These are phyloP conservation scores for Gonocerus acuteangulatus DNA, from an alignment of 2,888 invertebrate species.

Conservation along the genomic window DNA sequence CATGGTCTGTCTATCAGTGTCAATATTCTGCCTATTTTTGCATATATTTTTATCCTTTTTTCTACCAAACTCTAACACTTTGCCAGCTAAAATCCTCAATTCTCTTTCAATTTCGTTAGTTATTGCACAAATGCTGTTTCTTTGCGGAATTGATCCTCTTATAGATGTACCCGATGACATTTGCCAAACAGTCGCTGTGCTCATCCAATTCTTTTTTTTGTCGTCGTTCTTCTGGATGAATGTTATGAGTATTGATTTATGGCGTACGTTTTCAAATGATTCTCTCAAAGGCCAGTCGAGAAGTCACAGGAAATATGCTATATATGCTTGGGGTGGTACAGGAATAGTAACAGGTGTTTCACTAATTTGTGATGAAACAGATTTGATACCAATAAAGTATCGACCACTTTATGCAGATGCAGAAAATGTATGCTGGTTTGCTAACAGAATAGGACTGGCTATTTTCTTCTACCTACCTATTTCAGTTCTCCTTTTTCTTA, in stretches of 20 bases:
- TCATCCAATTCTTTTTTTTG: conserved; percentile 24
- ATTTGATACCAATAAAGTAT: conserved; percentile 4
- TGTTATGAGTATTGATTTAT: conserved; percentile 29
- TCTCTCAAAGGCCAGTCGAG: conserved; percentile 2
- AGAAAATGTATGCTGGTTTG: conserved; percentile 26
- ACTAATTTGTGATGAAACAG: background rate
- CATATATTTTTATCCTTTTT: conserved; percentile 16
- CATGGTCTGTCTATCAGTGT: conserved; percentile 2
- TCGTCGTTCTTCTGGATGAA: conserved; percentile 31
- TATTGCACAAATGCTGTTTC: conserved; percentile 20
- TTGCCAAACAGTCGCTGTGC: conserved; percentile 17
- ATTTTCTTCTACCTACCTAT: conserved; percentile 25
- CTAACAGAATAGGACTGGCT: conserved; percentile 6
- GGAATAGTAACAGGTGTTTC: background rate
- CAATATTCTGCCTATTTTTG: conserved; percentile 17
- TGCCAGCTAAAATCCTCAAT: conserved; percentile 26
- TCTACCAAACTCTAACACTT: conserved; percentile 6
- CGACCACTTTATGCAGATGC: conserved; percentile 15
- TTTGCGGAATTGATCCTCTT: conserved; percentile 15
- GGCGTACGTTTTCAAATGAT: conserved; percentile 25
- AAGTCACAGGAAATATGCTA: conserved; percentile 10
- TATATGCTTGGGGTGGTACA: conserved; percentile 27
- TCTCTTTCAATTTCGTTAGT: conserved; percentile 23
- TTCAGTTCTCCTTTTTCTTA: conserved; percentile 8
- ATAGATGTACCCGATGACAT: background rate